phyloP scores from a whole-genome alignment of 2,113 vertebrate species.

The Calyptommatus sinebrachiatus region DNA sequence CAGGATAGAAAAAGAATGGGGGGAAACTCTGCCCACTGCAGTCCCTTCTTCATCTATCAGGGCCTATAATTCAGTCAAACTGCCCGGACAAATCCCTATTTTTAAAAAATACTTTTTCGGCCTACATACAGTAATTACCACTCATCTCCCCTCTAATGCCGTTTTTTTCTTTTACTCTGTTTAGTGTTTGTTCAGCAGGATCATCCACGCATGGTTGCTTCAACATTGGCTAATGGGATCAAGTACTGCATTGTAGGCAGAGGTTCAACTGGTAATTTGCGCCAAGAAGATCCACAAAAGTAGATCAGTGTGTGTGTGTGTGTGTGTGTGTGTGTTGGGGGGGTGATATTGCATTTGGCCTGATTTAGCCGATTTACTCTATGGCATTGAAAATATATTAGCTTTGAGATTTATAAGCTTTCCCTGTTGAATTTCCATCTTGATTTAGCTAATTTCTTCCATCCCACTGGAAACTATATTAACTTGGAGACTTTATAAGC shows the following conservation, averaged over 20 bases:
- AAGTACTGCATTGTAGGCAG: neutral
- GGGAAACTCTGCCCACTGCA: too few species aligned
- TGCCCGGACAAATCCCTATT: too few species aligned
- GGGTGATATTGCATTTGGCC: neutral
- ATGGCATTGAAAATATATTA: too few species aligned
- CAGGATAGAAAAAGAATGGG: neutral
- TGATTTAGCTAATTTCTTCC: too few species aligned
- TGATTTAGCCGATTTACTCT: too few species aligned
- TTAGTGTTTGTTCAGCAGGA: neutral
- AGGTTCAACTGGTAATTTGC: neutral
- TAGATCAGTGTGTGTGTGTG: neutral
- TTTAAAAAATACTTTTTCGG: too few species aligned
- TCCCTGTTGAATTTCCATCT: too few species aligned
- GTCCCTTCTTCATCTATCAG: neutral
- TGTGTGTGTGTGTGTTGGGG: too few species aligned
- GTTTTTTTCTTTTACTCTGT: neutral
- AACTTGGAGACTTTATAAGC: too few species aligned
- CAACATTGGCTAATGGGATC: neutral
- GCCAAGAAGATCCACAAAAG: too few species aligned
- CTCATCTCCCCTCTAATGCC: neutral
- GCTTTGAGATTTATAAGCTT: too few species aligned
- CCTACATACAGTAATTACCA: neutral
- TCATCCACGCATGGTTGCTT: neutral
- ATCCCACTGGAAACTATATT: too few species aligned
- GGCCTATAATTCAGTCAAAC: neutral